phyloP scores from a whole-genome alignment of 2,888 invertebrate genomes.

The Drosophila testacea region DNA sequence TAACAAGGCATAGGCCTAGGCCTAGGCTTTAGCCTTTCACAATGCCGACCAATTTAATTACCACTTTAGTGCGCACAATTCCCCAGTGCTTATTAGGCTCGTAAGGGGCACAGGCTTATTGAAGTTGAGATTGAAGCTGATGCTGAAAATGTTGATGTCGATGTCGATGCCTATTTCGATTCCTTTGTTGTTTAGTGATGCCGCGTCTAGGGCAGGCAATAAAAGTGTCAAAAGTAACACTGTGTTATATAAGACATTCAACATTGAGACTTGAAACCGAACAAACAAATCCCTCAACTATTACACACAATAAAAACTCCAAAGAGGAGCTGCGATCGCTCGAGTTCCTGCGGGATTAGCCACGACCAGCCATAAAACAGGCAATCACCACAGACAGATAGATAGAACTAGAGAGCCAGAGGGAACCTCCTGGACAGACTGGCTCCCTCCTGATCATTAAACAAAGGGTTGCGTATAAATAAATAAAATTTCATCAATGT shows the following conservation, averaged over 20 bases:
- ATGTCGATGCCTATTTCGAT: conserved; percentile 5
- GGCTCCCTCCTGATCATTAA: conserved; percentile 3
- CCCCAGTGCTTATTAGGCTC: conserved; percentile 53
- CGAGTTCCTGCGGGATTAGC: conserved; percentile 74
- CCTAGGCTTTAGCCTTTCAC: conserved; percentile 52
- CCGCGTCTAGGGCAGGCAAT: conserved; percentile 62
- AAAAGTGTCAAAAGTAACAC: conserved; percentile 82
- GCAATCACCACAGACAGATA: conserved; percentile 22
- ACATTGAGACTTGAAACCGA: conserved; percentile 43
- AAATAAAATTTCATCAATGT: conserved; percentile 80
- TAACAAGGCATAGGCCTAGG: conserved; percentile 44
- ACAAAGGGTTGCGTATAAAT: conserved; percentile 78
- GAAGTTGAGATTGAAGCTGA: neutral
- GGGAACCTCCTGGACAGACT: conserved; percentile 6
- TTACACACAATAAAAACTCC: conserved; percentile 63
- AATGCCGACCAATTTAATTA: conserved; percentile 75
- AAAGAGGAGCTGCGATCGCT: conserved; percentile 34
- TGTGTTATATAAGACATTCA: conserved; percentile 78
- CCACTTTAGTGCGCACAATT: conserved; percentile 75
- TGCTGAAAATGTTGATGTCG: conserved; percentile 20
- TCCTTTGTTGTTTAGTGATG: conserved; percentile 49
- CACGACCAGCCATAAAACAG: conserved; percentile 62
- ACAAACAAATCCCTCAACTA: conserved; percentile 72
- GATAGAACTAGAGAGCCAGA: neutral
- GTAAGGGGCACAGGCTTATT: conserved; percentile 22